phyloP scores from a whole-genome alignment of 2,888 invertebrate species.

The Lithophane socia region DNA sequence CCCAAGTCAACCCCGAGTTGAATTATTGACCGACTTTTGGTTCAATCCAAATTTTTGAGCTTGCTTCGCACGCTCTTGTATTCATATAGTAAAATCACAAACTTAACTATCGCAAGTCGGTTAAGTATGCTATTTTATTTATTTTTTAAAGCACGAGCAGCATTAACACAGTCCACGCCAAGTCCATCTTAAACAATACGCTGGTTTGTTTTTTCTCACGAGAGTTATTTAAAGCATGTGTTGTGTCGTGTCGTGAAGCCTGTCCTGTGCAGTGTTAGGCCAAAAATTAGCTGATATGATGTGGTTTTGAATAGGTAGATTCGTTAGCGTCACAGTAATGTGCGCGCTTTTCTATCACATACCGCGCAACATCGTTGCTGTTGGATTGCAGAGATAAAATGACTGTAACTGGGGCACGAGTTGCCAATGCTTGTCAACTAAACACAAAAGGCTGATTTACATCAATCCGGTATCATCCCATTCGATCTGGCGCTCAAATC shows the following conservation, averaged over 20 bases:
- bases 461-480: neutral
- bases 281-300: neutral
- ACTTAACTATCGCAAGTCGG: too few relatives aligned
- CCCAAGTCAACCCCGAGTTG: too few relatives aligned
- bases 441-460: neutral
- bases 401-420: neutral
- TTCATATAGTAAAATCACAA: too few relatives aligned
- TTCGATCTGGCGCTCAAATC: neutral
- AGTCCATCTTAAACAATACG: too few relatives aligned
- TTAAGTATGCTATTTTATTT: too few relatives aligned
- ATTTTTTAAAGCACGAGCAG: neutral
- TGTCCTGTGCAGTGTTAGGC: neutral
- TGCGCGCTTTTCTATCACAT: neutral
- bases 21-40: too few relatives aligned
- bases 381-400: neutral
- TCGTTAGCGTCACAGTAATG: neutral
- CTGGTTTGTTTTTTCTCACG: too few relatives aligned
- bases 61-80: too few relatives aligned
- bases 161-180: too few relatives aligned
- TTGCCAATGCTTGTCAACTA: neutral
- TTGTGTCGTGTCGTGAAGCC: neutral
- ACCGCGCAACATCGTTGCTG: neutral
- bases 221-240: too few relatives aligned
- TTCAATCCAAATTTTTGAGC: too few relatives aligned
- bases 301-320: neutral